Evolutionary conservation across 92 coral and sea anemone species (phyloP).

Genomic region (Epizoanthus illoricatus): DNA sequence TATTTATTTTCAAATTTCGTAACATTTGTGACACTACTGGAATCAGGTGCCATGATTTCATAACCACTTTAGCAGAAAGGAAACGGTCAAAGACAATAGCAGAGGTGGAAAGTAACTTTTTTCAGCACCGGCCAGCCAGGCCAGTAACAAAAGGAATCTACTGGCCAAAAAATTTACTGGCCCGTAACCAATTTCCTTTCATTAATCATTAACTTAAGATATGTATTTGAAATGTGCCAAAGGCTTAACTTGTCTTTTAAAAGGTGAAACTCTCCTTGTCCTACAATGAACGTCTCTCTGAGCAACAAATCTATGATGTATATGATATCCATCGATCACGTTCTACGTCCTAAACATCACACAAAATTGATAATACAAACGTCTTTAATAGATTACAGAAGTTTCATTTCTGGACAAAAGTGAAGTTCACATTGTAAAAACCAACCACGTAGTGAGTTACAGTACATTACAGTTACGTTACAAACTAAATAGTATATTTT

Average conservation of each 20-base stretch:
- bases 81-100: background rate
- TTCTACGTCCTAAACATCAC: background rate
- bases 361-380: background rate
- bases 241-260: conserved; percentile 10
- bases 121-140: background rate
- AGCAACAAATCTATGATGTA: conserved; percentile 23
- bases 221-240: conserved; percentile 12
- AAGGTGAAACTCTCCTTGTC: conserved; percentile 23
- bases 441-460: background rate
- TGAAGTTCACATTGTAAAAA: conserved; percentile 16
- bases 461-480: conserved; percentile 2
- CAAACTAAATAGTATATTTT: background rate
- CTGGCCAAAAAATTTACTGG: too few species aligned
- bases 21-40: too few species aligned
- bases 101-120: conserved; percentile 7
- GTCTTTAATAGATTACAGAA: conserved; percentile 14
- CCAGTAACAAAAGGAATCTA: conserved; percentile 7
- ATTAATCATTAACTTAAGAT: conserved; percentile 11
- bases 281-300: conserved; percentile 2
- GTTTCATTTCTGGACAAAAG: conserved; percentile 11
- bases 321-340: conserved; percentile 5
- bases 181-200: background rate
- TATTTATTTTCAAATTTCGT: too few species aligned
- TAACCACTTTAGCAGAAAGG: too few species aligned
- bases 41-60: too few species aligned